A percentile compares a stretch with the other conserved stretches of the same genome.
phyloP scores from a whole-genome alignment of 2,888 invertebrate genomes.

The Monoplex corrugatus region DNA sequence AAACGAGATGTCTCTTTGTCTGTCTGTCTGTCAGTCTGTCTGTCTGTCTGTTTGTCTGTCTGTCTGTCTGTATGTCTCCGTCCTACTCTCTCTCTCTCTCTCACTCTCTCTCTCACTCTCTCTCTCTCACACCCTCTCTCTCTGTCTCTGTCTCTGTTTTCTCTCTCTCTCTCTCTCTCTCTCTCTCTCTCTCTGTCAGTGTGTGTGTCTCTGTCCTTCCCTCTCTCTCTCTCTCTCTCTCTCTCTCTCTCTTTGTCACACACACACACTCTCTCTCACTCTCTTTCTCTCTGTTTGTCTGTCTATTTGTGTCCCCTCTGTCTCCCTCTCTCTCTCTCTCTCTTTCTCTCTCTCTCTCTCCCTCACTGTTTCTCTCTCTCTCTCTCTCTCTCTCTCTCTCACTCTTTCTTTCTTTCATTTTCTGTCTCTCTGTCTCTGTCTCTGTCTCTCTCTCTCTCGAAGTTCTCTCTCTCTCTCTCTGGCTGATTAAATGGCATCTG shows the following conservation, averaged over 20 bases:
- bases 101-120: slow-evolving; percentile 16
- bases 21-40: background rate
- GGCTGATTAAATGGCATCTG: too few relatives aligned
- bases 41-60: background rate
- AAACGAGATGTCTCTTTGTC: background rate
- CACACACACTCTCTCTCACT: background rate
- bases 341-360: background rate
- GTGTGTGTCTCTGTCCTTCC: too few relatives aligned
- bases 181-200: too few relatives aligned
- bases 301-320: background rate
- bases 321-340: background rate
- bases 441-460: too few relatives aligned
- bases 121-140: slow-evolving; percentile 22
- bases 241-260: background rate
- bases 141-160: background rate
- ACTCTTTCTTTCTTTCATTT: too few relatives aligned
- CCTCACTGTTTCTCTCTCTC: too few relatives aligned
- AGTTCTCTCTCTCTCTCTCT: too few relatives aligned
- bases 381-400: too few relatives aligned
- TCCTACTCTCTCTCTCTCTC: background rate
- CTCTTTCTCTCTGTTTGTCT: background rate
- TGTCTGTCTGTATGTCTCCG: background rate
- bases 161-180: slow-evolving; percentile 17
- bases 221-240: slow-evolving; percentile 28
- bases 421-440: too few relatives aligned